Percentiles rank a stretch among this genome's conserved stretches.
phyloP scores from a whole-genome alignment of 1,140 invertebrate species.

The Conus ventricosus region DNA sequence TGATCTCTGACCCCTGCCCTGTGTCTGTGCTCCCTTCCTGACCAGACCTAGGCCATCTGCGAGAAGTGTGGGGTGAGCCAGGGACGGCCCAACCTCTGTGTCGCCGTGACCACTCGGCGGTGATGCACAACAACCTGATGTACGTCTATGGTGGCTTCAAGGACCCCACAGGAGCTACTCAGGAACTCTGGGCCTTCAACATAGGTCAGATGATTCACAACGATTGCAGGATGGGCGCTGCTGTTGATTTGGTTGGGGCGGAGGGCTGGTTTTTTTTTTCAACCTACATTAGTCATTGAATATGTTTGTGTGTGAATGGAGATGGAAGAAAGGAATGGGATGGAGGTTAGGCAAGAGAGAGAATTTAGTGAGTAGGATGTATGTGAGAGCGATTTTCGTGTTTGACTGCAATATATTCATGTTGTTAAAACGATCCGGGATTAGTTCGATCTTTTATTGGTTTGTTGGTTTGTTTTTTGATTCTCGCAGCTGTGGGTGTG shows the following conservation, averaged over 20 bases:
- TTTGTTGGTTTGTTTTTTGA: too few relatives aligned
- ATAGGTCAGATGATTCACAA: constrained; percentile 81
- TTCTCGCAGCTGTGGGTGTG: too few relatives aligned
- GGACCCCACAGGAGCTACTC: constrained; percentile 88
- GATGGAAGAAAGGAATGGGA: too few relatives aligned
- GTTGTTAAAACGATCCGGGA: too few relatives aligned
- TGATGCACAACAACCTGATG: constrained; percentile 87
- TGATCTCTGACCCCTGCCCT: too few relatives aligned
- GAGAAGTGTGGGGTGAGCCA: constrained; percentile 47
- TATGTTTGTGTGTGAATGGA: too few relatives aligned
- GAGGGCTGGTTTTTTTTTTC: not conserved
- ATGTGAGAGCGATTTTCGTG: too few relatives aligned
- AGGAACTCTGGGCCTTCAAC: constrained; percentile 92
- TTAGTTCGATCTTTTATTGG: too few relatives aligned
- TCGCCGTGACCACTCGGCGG: constrained; percentile 87
- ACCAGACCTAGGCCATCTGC: constrained; percentile 58
- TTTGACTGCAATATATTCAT: too few relatives aligned
- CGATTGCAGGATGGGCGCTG: not conserved
- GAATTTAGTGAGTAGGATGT: too few relatives aligned
- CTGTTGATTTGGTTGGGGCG: not conserved
- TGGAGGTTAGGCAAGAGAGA: too few relatives aligned
- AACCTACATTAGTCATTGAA: not conserved
- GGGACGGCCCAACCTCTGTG: constrained; percentile 80
- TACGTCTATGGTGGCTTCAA: constrained; percentile 93
- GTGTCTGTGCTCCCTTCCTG: not conserved